These are phyloP conservation scores for Agapostemon virescens DNA, from an alignment of 2,888 invertebrate species.

Conservation along the genomic window DNA sequence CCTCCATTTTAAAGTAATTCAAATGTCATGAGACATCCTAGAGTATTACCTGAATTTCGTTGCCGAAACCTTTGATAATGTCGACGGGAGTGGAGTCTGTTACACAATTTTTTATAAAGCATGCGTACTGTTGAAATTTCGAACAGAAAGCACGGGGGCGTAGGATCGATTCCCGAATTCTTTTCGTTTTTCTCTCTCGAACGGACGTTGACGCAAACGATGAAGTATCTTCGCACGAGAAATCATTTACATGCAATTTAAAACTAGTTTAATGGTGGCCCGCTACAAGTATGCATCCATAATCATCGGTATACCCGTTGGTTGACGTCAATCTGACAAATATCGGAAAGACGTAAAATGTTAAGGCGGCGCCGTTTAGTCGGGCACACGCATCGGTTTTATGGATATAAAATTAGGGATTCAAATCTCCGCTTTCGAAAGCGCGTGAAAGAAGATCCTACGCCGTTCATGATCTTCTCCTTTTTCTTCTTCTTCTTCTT, in stretches of 20 bases:
- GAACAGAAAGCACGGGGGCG: background rate
- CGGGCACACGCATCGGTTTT: slow-evolving; percentile 51
- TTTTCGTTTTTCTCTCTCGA: slow-evolving; percentile 10
- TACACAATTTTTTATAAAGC: slow-evolving; percentile 15
- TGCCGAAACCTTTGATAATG: too few species aligned
- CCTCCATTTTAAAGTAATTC: too few species aligned
- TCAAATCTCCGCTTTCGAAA: slow-evolving; percentile 54
- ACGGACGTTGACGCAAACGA: slow-evolving; percentile 32
- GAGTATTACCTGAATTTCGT: too few species aligned
- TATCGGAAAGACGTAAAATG: slow-evolving; percentile 60
- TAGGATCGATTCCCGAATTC: slow-evolving; percentile 35
- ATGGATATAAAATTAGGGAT: slow-evolving; percentile 49
- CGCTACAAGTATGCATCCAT: slow-evolving; percentile 70
- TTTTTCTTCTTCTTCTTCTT: background rate
- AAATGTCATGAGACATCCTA: too few species aligned
- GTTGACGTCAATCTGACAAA: slow-evolving; percentile 58
- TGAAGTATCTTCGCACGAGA: slow-evolving; percentile 24
- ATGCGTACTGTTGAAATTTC: background rate
- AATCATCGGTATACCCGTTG: slow-evolving; percentile 56
- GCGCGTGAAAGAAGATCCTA: slow-evolving; percentile 29
- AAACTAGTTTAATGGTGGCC: slow-evolving; percentile 67
- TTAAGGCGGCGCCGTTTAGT: slow-evolving; percentile 61
- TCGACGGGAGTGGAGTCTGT: background rate
- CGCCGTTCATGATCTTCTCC: background rate
- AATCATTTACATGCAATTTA: slow-evolving; percentile 67